Conservation (phyloP, 1,140 invertebrate genomes). For the Onthophagus taurus region DNA sequence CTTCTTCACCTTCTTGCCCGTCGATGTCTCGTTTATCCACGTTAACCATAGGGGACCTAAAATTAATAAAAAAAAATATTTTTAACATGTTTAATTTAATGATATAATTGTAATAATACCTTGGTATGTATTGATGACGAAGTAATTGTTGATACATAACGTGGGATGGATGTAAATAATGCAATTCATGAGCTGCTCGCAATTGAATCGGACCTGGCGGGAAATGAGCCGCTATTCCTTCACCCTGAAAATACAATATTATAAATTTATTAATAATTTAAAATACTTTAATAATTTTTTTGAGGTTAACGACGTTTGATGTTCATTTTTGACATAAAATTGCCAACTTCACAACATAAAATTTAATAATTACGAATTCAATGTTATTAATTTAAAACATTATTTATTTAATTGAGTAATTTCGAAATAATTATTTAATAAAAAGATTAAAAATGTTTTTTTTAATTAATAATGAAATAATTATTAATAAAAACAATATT, state of each 20-base stretch:
- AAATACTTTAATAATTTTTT: no score
- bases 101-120: constrained; percentile 24
- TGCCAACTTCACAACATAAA: no score
- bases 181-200: constrained; percentile 30
- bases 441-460: no score
- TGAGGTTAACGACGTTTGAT: no score
- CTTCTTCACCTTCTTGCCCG: constrained; percentile 48
- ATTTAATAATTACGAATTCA: no score
- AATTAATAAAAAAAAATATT: constrained; percentile 10
- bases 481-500: no score
- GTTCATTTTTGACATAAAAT: no score
- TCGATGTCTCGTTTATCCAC: constrained; percentile 34
- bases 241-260: constrained; percentile 47
- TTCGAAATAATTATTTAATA: no score
- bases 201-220: constrained; percentile 32
- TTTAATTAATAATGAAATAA: no score
- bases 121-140: constrained; percentile 41
- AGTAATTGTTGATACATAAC: constrained; percentile 60
- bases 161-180: constrained; percentile 51
- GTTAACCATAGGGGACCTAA: constrained; percentile 43
- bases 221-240: constrained; percentile 40
- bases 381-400: no score
- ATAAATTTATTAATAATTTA: not conserved
- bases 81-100: not conserved
- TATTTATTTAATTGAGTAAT: no score